Evolutionary conservation across 1,140 invertebrate species (phyloP).

Genomic region (Akabosia matsudoensis): DNA sequence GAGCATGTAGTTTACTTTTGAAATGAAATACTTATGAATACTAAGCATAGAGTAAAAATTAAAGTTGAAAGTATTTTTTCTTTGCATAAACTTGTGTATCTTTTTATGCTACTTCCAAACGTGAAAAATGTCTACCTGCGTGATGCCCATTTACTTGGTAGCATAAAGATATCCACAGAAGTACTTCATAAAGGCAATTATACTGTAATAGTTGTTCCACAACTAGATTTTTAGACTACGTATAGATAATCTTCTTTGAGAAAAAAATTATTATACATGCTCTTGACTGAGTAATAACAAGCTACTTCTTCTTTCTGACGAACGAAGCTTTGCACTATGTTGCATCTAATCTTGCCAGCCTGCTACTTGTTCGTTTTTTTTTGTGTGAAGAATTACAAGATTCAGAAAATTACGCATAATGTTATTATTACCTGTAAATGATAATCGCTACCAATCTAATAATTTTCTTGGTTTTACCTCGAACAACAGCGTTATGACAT

Average conservation of each 20-base stretch:
- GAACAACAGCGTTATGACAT: not conserved
- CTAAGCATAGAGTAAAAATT: not conserved
- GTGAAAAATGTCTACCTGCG: not conserved
- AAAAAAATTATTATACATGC: too few species aligned
- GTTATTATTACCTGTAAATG: constrained; percentile 12
- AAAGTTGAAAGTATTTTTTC: not conserved
- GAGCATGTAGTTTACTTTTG: not conserved
- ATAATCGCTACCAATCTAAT: constrained; percentile 12
- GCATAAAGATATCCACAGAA: constrained; percentile 7
- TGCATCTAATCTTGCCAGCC: not conserved
- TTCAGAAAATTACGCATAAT: constrained; percentile 6
- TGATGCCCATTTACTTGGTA: not conserved
- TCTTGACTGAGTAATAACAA: too few species aligned
- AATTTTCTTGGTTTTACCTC: not conserved
- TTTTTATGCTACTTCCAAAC: not conserved
- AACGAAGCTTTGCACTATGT: too few species aligned
- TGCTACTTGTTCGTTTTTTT: not conserved
- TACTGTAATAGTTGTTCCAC: too few species aligned
- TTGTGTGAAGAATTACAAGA: constrained; percentile 1
- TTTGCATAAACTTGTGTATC: not conserved
- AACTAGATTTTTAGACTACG: too few species aligned
- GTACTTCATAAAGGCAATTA: not conserved
- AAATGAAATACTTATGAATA: constrained; percentile 17
- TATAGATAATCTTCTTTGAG: too few species aligned
- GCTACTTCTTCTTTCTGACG: too few species aligned